A percentile compares a stretch with the other conserved stretches of the same genome.
These are phyloP conservation scores for Piprites chloris DNA, from an alignment of 2,113 vertebrate species.

Conservation along the genomic window DNA sequence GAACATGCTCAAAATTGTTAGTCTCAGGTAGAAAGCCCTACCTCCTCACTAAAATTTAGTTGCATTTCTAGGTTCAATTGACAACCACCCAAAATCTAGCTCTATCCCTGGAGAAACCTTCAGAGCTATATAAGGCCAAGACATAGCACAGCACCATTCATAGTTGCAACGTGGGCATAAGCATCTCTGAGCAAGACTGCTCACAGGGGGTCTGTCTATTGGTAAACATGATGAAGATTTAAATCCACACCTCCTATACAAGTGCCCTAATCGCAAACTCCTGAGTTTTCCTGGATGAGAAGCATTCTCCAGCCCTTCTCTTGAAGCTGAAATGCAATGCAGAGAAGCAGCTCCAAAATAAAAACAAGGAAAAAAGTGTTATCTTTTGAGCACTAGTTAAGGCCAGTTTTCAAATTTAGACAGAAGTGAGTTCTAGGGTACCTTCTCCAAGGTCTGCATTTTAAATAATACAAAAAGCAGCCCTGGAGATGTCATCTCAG, in stretches of 20 bases:
- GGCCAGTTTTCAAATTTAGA: not conserved
- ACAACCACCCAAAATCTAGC: not conserved
- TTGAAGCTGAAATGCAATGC: not conserved
- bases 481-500: not conserved
- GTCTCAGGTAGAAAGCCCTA: not conserved
- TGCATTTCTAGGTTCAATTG: not conserved
- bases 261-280: not conserved
- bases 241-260: not conserved
- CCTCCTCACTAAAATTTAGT: not conserved
- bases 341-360: not conserved
- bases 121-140: not conserved
- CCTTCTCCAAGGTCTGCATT: not conserved
- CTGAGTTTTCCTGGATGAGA: not conserved
- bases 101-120: not conserved
- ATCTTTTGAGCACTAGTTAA: not conserved
- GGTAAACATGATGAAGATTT: not conserved
- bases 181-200: rapidly evolving
- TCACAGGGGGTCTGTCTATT: not conserved
- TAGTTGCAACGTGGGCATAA: not conserved
- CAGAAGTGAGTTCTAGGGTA: not conserved
- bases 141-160: not conserved
- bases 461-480: not conserved
- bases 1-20: not conserved
- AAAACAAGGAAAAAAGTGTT: not conserved
- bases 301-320: not conserved